These are phyloP conservation scores for Podilymbus podiceps DNA, from an alignment of 2,113 vertebrate genomes.

Conservation along the genomic window DNA sequence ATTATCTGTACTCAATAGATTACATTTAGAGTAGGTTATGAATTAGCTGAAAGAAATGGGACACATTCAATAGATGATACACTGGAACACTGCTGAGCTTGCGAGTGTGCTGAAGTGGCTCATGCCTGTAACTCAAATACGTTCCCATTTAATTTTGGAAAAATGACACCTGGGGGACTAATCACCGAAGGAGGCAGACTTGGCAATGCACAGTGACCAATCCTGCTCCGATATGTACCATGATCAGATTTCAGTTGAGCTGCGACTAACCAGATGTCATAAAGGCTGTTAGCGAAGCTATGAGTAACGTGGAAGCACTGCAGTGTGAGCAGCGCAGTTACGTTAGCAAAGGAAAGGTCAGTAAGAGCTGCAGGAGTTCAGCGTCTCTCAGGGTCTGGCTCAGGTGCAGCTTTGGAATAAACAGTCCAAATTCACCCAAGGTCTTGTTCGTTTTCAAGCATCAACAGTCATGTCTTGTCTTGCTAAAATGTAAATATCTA, in stretches of 20 bases:
- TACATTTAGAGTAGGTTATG: not conserved
- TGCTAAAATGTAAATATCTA: not conserved
- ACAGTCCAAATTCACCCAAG: not conserved
- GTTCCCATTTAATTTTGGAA: not conserved
- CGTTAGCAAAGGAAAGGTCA: not conserved
- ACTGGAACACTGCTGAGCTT: not conserved
- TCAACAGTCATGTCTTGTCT: not conserved
- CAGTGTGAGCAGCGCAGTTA: not conserved
- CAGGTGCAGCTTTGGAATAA: not conserved
- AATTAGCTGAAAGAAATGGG: not conserved
- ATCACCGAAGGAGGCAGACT: not conserved
- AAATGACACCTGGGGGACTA: not conserved
- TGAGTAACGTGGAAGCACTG: not conserved
- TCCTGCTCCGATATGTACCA: rapidly evolving
- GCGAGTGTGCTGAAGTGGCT: not conserved
- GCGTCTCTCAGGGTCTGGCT: not conserved
- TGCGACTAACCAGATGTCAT: not conserved
- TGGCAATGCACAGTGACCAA: not conserved
- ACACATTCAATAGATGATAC: not conserved
- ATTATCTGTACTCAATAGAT: not conserved
- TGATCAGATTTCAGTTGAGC: not conserved
- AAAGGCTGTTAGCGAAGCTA: not conserved
- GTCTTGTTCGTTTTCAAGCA: not conserved
- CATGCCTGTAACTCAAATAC: not conserved
- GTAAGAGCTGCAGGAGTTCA: not conserved